Evolutionary conservation across 2,113 vertebrate species (phyloP).

Genomic region (Syrrhaptes paradoxus): DNA sequence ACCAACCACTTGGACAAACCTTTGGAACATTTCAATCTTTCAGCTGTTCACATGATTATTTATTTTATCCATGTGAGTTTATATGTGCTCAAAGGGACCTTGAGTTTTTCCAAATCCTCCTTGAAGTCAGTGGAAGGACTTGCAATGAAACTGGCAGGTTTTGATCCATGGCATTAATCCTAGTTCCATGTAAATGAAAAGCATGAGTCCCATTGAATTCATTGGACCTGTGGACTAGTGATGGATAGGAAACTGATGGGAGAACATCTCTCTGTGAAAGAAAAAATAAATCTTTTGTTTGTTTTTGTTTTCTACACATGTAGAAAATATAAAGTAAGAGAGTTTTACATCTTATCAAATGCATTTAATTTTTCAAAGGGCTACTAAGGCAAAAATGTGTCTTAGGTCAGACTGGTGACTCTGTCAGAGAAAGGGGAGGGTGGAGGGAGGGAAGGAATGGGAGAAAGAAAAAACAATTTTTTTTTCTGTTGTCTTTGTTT

Average conservation of each 20-base stretch:
- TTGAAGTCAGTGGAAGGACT: background rate
- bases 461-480: background rate
- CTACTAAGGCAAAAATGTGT: background rate
- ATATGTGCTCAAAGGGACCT: background rate
- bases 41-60: background rate
- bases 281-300: background rate
- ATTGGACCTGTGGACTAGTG: background rate
- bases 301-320: background rate
- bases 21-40: background rate
- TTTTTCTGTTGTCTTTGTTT: background rate
- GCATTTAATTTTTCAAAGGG: background rate
- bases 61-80: background rate
- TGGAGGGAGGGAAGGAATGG: background rate
- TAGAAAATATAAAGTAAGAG: background rate
- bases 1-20: background rate
- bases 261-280: background rate
- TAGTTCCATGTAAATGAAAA: background rate
- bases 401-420: background rate
- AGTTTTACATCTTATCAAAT: background rate
- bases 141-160: background rate
- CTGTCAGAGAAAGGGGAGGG: background rate
- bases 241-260: background rate
- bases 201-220: background rate
- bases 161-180: background rate
- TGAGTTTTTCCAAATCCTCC: constrained; percentile 10